Percentiles rank a stretch among this genome's conserved stretches.
Conservation (phyloP, 2,113 vertebrate species). For the Edolisoma coerulescens region DNA sequence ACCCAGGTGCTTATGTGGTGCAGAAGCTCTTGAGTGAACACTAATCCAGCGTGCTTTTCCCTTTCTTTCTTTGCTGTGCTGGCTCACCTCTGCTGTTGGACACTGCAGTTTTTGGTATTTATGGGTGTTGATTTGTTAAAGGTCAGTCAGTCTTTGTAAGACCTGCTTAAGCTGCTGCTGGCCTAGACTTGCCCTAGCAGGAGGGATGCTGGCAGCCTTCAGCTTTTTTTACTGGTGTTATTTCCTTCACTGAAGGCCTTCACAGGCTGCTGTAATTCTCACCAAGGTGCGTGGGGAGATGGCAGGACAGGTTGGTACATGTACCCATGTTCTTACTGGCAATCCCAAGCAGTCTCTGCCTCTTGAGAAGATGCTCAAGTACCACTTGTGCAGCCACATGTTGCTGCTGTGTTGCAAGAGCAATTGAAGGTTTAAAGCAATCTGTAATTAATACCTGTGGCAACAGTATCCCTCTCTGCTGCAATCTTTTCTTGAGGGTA, state of each 20-base stretch:
- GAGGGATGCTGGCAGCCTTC: constrained; percentile 15
- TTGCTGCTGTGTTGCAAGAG: neutral
- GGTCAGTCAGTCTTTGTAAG: constrained; percentile 8
- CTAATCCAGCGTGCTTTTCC: neutral
- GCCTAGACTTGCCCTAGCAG: neutral
- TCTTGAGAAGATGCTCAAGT: neutral
- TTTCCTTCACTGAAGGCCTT: neutral
- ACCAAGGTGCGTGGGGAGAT: neutral
- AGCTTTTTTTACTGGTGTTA: neutral
- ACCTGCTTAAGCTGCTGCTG: constrained; percentile 2
- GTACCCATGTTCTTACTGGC: neutral
- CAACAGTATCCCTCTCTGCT: neutral
- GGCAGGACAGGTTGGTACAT: neutral
- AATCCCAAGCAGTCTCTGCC: neutral
- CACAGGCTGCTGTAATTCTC: neutral
- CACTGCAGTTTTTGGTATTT: neutral
- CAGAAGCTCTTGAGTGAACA: constrained; percentile 3
- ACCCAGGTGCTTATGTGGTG: neutral
- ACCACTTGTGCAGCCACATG: neutral
- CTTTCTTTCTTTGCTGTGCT: neutral
- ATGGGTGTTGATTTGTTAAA: constrained; percentile 3
- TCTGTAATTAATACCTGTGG: neutral
- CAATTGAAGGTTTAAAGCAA: neutral
- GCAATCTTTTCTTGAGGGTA: neutral
- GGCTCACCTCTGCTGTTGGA: neutral